Evolutionary conservation across 2,888 invertebrate species (phyloP), one percentile per base, ranked within the genome.

Genomic region (Melipona bicolor): DNA sequence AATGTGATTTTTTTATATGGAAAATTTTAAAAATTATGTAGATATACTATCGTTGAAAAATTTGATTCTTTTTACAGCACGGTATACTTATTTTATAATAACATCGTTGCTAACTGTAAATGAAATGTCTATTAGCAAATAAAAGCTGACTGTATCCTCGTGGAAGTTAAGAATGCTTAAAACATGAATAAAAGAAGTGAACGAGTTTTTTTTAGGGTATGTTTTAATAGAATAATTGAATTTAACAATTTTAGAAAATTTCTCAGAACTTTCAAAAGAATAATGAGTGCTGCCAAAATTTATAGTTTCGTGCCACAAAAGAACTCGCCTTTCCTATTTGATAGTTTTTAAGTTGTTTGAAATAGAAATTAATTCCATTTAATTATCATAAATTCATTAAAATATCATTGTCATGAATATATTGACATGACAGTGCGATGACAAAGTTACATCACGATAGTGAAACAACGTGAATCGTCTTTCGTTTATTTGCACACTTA

Each of bases 81-180:
- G 49, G n/a, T 27, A 59, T 59, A 43, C 43, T 17, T 49, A 43
- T 72, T 61, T 72, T 72, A 72, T 19, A 21, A 59, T 27, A 59
- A 71, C 24, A 3, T 59, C 36, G 71, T 27, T 71, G 71, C 13
- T 32, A 72, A 32, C 43, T 59, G 32, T 6, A 32, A 72, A 49
- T 59, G 43, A 15, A 32, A 54, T 59, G 56, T 52, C 49, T 61
- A 61, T 17, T 61, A 27, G 59, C 6, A 61, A 61, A 19, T 24
- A 49, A 24, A 56, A 5, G 5, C 43, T 24, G n/a, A 43, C 43
- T 43, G 2, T 43, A 11, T 19, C 24, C 4, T 11, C 9, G 21
- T 13, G 11, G 19, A 2, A 3, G 9, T 43, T 59, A 49, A 24
- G 3, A 19, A 21, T 21, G 27, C 0, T 68, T 24, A 50, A 13